A percentile compares a stretch with the other conserved stretches of the same genome.
phyloP scores from a whole-genome alignment of 2,888 invertebrate genomes.

The Bimastos eiseni region DNA sequence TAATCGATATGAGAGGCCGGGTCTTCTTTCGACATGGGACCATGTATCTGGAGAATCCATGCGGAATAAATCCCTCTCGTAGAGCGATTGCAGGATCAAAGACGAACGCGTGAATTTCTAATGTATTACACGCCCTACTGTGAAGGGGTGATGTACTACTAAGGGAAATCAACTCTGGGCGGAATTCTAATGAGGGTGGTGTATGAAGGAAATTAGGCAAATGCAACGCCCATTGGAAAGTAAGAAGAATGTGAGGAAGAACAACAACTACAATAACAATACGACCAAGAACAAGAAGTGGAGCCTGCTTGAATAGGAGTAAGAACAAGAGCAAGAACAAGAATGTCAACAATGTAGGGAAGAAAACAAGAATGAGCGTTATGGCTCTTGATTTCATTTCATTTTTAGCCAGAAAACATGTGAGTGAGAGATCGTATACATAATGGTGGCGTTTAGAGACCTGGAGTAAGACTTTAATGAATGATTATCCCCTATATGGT shows the following conservation, averaged over 20 bases:
- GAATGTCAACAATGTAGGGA: neutral
- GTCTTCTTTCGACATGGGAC: neutral
- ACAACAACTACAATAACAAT: too few species aligned
- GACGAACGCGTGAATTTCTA: constrained; percentile 14
- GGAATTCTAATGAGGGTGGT: constrained; percentile 21
- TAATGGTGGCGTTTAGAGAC: too few species aligned
- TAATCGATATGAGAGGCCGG: neutral
- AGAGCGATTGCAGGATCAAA: neutral
- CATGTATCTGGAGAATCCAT: neutral
- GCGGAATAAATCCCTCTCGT: neutral
- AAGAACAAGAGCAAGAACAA: neutral
- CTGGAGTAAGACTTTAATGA: too few species aligned
- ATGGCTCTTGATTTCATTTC: too few species aligned
- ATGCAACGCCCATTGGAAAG: neutral
- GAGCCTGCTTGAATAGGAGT: neutral
- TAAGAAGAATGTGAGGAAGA: neutral
- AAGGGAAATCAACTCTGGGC: neutral
- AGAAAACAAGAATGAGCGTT: neutral
- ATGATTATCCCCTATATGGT: too few species aligned
- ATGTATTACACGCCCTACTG: neutral
- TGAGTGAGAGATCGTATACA: too few species aligned
- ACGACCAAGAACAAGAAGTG: neutral
- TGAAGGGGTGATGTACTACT: neutral
- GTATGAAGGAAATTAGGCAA: constrained; percentile 2
- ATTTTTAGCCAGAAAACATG: too few species aligned